Evolutionary conservation across 2,113 vertebrate species (phyloP).

Genomic region (Nothoprocta pentlandii): DNA sequence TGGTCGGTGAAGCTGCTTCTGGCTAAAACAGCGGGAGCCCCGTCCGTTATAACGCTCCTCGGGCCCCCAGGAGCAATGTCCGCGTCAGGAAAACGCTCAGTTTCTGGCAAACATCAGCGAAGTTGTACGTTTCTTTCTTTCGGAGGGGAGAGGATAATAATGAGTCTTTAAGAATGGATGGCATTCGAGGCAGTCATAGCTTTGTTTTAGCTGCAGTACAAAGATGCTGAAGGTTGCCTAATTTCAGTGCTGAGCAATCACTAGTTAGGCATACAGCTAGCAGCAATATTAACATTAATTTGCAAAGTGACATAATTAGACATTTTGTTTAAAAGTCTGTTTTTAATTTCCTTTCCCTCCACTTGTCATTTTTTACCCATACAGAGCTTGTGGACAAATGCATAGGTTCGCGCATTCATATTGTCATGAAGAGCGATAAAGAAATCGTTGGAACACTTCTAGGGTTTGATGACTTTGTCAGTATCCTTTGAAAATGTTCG

Average conservation of each 20-base stretch:
- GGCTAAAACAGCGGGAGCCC: too few relatives aligned
- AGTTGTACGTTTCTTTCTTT: too few relatives aligned
- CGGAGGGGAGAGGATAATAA: too few relatives aligned
- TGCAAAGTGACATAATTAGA: neutral
- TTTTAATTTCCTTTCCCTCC: neutral
- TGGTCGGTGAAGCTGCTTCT: too few relatives aligned
- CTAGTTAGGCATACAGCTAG: neutral
- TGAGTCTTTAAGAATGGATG: too few relatives aligned
- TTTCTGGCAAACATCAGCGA: too few relatives aligned
- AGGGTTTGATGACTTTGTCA: conserved; percentile 97
- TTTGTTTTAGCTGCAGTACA: neutral
- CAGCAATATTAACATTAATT: neutral
- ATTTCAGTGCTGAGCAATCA: neutral
- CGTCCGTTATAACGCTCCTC: too few relatives aligned
- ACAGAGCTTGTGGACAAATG: conserved; percentile 94
- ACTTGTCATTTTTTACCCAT: neutral
- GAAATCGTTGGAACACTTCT: conserved; percentile 90
- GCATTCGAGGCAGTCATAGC: too few relatives aligned
- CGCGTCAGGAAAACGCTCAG: too few relatives aligned
- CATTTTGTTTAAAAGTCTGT: accelerated
- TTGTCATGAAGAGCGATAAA: conserved; percentile 94
- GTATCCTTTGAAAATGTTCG: conserved; percentile 86
- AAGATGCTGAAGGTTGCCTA: neutral
- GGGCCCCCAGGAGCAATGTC: too few relatives aligned
- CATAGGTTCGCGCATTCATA: conserved; percentile 88